A percentile compares a stretch with the other conserved stretches of the same genome.
phyloP scores from a whole-genome alignment of 2,888 invertebrate species.

The Acronicta aceris region DNA sequence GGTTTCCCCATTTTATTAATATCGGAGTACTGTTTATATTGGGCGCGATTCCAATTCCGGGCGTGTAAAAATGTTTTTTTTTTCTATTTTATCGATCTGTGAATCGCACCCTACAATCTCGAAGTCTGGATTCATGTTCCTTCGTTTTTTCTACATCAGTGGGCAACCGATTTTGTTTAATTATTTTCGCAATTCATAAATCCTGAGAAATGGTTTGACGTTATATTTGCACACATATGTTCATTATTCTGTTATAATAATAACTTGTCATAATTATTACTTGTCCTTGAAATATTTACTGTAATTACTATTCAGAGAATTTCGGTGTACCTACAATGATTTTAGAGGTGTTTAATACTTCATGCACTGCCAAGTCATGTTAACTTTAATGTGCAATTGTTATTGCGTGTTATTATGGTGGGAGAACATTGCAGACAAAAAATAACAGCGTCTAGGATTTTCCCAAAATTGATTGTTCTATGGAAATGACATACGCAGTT shows the following conservation, averaged over 20 bases:
- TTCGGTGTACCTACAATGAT: conserved; percentile 33
- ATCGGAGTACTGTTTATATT: conserved; percentile 24
- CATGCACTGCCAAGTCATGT: conserved; percentile 35
- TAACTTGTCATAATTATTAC: conserved; percentile 34
- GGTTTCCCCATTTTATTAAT: conserved; percentile 25
- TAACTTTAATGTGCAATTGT: conserved; percentile 27
- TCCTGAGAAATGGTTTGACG: conserved; percentile 9
- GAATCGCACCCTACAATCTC: conserved; percentile 1
- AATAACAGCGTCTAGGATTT: conserved; percentile 4
- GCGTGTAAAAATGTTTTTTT: conserved; percentile 15
- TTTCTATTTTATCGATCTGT: conserved; percentile 12
- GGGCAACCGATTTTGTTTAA: conserved; percentile 2
- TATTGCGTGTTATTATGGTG: conserved; percentile 10
- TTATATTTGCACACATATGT: conserved; percentile 16
- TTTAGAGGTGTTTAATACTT: conserved; percentile 40
- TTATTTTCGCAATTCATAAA: conserved; percentile 13
- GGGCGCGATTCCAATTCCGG: conserved; percentile 38
- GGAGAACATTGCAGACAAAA: conserved; percentile 11
- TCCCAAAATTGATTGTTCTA: not conserved
- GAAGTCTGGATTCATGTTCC: conserved; percentile 20
- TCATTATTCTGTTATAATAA: conserved; percentile 29
- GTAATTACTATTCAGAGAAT: conserved; percentile 42
- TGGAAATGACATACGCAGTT: not conserved
- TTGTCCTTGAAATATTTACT: conserved; percentile 43
- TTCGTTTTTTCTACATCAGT: conserved; percentile 13